Conservation (phyloP, 2,113 vertebrate species). For the Scolopax mira region DNA sequence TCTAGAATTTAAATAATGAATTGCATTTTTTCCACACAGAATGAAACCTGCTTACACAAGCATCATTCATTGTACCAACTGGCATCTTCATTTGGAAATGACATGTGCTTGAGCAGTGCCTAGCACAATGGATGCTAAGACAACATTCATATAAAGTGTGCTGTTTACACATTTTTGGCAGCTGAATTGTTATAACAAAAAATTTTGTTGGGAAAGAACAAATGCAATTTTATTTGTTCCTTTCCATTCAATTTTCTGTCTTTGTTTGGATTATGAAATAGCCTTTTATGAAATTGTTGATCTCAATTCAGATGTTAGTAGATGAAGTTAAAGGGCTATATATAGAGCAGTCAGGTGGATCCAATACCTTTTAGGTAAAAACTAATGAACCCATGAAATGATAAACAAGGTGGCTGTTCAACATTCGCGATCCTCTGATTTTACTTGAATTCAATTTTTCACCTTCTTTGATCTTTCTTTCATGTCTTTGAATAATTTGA, state of each 20-base stretch:
- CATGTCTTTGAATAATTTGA: not conserved
- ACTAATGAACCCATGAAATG: not conserved
- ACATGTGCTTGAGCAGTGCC: not conserved
- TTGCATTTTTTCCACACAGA: not conserved
- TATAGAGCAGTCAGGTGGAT: not conserved
- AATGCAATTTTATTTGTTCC: not conserved
- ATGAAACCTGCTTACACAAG: not conserved
- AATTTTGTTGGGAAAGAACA: not conserved
- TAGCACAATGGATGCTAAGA: not conserved
- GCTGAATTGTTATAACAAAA: not conserved
- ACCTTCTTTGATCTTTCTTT: not conserved
- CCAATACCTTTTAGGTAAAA: not conserved
- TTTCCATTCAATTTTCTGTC: not conserved
- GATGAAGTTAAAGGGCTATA: not conserved
- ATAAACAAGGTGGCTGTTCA: not conserved
- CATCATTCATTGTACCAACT: fast-evolving
- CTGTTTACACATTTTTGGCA: not conserved
- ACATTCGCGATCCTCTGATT: not conserved
- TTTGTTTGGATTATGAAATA: not conserved
- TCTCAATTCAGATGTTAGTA: not conserved
- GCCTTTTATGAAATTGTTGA: not conserved
- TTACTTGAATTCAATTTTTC: not conserved
- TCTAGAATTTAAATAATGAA: not conserved
- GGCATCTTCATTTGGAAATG: not conserved
- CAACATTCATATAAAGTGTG: not conserved